Conservation (phyloP, 2,797 vertebrate species). For the Chelon auratus region DNA sequence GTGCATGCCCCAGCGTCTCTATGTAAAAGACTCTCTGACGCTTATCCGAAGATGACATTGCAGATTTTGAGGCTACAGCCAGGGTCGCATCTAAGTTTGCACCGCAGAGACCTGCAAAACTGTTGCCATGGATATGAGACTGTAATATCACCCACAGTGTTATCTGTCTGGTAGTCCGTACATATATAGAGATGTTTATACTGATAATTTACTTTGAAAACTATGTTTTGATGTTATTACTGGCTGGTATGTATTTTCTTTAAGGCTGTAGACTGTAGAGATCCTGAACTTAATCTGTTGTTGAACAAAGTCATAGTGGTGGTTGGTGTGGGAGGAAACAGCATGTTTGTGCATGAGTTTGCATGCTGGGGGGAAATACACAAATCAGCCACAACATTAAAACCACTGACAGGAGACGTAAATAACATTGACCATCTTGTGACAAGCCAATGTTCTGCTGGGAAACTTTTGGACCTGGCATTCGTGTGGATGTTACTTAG, state of each 20-base stretch:
- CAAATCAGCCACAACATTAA: no score
- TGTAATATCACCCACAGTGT: background rate
- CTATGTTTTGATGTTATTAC: background rate
- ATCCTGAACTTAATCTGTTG: no score
- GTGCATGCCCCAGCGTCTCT: slow-evolving; percentile 5
- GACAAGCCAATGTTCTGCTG: no score
- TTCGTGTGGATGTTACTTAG: no score
- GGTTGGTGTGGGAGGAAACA: no score
- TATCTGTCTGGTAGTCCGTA: background rate
- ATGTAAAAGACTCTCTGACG: slow-evolving; percentile 14
- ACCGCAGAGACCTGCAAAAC: background rate
- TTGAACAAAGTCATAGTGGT: no score
- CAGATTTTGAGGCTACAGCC: slow-evolving; percentile 2
- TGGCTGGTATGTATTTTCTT: background rate
- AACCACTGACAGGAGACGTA: no score
- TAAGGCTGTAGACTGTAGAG: no score
- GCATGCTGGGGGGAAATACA: no score
- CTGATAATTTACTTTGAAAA: background rate
- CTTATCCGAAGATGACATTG: slow-evolving; percentile 28
- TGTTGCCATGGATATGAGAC: background rate
- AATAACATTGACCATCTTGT: no score
- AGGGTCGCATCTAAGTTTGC: background rate
- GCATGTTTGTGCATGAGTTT: no score
- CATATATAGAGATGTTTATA: background rate
- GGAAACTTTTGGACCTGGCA: no score